Conservation (phyloP, 1,140 invertebrate genomes). For the Conus betulinus region DNA sequence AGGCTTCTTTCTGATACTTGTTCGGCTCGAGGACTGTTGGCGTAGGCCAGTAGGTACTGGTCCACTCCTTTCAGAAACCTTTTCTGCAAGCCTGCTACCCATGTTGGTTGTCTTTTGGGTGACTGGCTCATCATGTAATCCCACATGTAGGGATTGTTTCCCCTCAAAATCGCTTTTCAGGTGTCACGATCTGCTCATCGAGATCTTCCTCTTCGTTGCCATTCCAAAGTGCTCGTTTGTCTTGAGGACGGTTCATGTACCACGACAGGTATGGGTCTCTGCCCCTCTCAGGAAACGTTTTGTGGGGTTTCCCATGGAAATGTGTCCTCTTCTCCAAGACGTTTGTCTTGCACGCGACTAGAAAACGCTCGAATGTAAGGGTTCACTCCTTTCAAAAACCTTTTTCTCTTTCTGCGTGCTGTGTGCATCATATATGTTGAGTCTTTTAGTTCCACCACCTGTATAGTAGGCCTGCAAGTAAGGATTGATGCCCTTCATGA, state of each 20-base stretch:
- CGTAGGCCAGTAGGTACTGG: constrained; percentile 6
- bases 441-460: not conserved
- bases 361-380: not conserved
- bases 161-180: constrained; percentile 4
- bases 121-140: not conserved
- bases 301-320: not conserved
- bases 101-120: not conserved
- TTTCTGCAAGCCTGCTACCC: not conserved
- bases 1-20: not conserved
- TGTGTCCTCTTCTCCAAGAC: not conserved
- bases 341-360: not conserved
- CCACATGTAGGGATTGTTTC: constrained; percentile 2
- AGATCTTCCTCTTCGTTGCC: not conserved
- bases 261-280: not conserved
- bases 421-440: not conserved
- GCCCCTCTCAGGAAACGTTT: constrained; percentile 14
- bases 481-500: constrained; percentile 28
- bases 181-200: not conserved
- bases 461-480: not conserved
- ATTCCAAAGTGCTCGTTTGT: not conserved
- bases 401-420: not conserved
- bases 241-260: not conserved
- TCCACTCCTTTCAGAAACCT: constrained; percentile 13
- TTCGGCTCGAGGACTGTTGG: not conserved
- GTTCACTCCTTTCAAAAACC: constrained; percentile 20